Conservation (phyloP, 2,797 vertebrate genomes). For the Falco cherrug region DNA sequence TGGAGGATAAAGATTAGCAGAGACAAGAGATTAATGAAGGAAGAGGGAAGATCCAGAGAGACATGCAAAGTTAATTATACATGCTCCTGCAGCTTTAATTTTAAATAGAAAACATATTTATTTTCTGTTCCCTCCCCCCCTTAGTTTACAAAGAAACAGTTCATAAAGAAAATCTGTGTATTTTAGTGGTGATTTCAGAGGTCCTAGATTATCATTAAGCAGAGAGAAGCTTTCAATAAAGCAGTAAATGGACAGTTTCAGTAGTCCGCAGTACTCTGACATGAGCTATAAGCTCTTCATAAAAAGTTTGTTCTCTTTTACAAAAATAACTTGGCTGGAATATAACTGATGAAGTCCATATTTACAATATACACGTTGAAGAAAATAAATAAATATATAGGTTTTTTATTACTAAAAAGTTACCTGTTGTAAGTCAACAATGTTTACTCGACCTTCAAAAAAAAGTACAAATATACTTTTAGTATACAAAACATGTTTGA, state of each 20-base stretch:
- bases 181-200: neutral
- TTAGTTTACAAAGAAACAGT: neutral
- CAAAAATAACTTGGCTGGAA: neutral
- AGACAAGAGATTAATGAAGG: conserved; percentile 17
- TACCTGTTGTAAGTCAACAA: conserved; percentile 96
- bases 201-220: neutral
- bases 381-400: neutral
- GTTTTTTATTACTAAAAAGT: conserved; percentile 16
- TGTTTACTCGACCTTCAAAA: conserved; percentile 90
- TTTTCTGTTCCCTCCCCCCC: neutral
- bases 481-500: neutral
- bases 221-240: neutral
- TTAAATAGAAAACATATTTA: neutral
- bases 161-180: neutral
- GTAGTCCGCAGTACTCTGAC: neutral
- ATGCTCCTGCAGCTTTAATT: neutral
- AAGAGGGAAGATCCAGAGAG: neutral
- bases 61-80: conserved; percentile 7
- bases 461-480: conserved; percentile 42
- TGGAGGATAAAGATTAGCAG: neutral
- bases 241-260: neutral
- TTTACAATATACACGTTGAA: neutral
- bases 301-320: neutral
- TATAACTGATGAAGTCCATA: neutral
- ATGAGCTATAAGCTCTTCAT: neutral